Evolutionary conservation across 2,888 invertebrate genomes (phyloP), one percentile per base, ranked within the genome.

Genomic region (Rhamphomyia laevipes): DNA sequence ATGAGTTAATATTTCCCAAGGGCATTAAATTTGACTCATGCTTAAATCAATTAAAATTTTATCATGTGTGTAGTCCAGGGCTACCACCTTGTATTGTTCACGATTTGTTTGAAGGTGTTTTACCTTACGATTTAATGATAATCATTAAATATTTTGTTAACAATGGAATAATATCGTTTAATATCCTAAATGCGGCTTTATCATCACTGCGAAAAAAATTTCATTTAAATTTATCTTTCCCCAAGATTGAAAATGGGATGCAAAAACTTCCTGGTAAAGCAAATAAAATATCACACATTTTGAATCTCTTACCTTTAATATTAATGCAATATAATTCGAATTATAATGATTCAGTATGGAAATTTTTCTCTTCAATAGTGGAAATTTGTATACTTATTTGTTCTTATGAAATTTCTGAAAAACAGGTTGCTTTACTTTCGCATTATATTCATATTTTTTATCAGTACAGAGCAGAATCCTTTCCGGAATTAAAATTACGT

Each of bases 41-140:
- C 50, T 55, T 62, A 30, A 63, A 62, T 42, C 9, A 52, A 27
- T 46, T 59, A n/a, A 43, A 52, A 37, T 50, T 54, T 53, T 63
- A 49, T 48, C 60, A 63, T 50, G 58, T 61, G 38, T 55, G n/a
- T 46, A 50, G 47, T 40, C 54, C 56, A 4, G 61, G 62, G 11
- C 50, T 61, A 17, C 57, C 60, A 23, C 60, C 62, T n/a, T 63
- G 61, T 46, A 43, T 62, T 16, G 57, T 54, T 1, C 62, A 63
- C 45, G 61, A 61, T 49, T 40, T 62, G 7, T 58, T 57, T 21
- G 57, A 61, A 51, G 60, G 61, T 5, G 45, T 61, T 43, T 47
- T 58, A 3, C 51, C 51, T 40, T 57, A 53, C 45, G 60, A 61
- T 46, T 43, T 61, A 17, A 53, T 51, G 50, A 27, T 58, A 35